Conservation (phyloP, 1,140 invertebrate genomes). For the Ditylenchus dipsaci region DNA sequence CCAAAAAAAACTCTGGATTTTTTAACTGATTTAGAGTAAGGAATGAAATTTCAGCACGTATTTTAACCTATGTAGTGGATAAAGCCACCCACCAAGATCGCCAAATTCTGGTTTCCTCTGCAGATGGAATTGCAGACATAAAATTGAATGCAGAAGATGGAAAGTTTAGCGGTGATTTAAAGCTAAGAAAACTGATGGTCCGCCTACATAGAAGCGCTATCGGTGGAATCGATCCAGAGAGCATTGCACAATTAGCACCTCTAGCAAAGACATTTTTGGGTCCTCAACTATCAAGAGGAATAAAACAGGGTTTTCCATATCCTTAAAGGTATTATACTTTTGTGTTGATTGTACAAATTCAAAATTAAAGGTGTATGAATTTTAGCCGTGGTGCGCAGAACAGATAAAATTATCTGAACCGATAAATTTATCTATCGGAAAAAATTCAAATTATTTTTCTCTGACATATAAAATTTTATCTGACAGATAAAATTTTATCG, state of each 20-base stretch:
- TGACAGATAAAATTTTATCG: too few species aligned
- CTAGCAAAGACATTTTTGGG: conserved; percentile 57
- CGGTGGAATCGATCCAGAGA: conserved; percentile 48
- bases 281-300: conserved; percentile 46
- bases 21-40: too few species aligned
- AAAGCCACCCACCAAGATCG: conserved; percentile 16
- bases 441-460: too few species aligned
- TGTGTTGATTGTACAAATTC: too few species aligned
- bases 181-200: conserved; percentile 51
- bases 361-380: not conserved
- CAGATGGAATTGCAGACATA: conserved; percentile 55
- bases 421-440: too few species aligned
- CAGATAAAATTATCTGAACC: too few species aligned
- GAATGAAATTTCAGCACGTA: conserved; percentile 45
- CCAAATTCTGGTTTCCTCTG: conserved; percentile 56
- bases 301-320: conserved; percentile 56
- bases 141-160: conserved; percentile 46
- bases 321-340: conserved; percentile 40
- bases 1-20: not conserved
- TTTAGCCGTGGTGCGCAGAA: too few species aligned
- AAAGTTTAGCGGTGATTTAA: conserved; percentile 50
- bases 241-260: conserved; percentile 52
- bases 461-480: too few species aligned
- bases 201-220: conserved; percentile 53
- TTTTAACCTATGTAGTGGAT: conserved; percentile 53